phyloP scores from a whole-genome alignment of 1,140 invertebrate species.

The Gryon sp. region DNA sequence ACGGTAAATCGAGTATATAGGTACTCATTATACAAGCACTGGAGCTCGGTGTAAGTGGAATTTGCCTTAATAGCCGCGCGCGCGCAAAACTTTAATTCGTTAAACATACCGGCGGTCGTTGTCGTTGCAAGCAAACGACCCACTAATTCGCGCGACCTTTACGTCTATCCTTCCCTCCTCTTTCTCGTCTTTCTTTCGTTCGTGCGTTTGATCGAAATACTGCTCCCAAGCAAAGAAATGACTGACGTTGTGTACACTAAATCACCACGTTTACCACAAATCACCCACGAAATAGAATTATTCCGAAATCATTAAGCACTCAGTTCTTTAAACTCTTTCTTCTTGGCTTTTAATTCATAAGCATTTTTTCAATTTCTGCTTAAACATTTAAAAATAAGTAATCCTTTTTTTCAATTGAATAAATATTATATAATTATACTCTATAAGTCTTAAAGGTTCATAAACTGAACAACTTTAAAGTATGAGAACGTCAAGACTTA shows the following conservation, averaged over 20 bases:
- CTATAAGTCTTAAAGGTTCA: too few relatives aligned
- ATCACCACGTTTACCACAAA: conserved; percentile 10
- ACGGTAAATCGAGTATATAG: conserved; percentile 56
- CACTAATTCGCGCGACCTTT: conserved; percentile 27
- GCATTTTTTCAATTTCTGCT: background rate
- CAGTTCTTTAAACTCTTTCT: background rate
- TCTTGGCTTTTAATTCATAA: conserved; percentile 12
- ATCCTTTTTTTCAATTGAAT: too few relatives aligned
- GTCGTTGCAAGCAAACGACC: conserved; percentile 36
- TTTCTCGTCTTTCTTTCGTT: too few relatives aligned
- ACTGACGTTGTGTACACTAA: too few relatives aligned
- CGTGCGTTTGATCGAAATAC: background rate
- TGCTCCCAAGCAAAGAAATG: background rate
- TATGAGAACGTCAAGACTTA: conserved; percentile 10
- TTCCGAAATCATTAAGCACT: conserved; percentile 18
- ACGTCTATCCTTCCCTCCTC: too few relatives aligned
- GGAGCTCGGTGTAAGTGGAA: conserved; percentile 35
- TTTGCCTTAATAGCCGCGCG: conserved; percentile 37
- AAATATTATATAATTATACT: too few relatives aligned
- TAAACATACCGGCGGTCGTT: conserved; percentile 42
- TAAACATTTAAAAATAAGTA: too few relatives aligned
- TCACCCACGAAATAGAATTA: conserved; percentile 8
- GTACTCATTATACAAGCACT: conserved; percentile 35
- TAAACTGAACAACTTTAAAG: conserved; percentile 43
- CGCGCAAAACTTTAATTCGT: conserved; percentile 37